Base-by-base conservation (phyloP, 2,888 invertebrate genomes). In the Ochropleura plecta region DNA sequence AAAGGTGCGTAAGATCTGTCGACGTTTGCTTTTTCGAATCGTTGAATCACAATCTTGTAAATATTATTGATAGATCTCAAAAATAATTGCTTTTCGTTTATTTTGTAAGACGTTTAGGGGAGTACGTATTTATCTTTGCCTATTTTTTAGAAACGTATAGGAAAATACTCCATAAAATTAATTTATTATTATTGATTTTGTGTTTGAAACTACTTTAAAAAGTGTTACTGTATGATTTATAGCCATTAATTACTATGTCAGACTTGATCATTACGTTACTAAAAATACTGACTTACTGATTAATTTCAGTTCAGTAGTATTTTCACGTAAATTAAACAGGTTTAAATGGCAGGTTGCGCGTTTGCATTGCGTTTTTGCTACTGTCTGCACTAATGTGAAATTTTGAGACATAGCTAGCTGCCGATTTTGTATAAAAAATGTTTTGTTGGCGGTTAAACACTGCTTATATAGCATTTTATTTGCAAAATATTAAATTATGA, bases 251-350 rank as follows among this genome's bases (percentile, higher is more conserved):
- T 4, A 20, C 44, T 62, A 12, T n/a, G 10, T 57, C 12, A 6
- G 18, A n/a, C 14, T 30, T 57, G 30, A 30, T 30, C 3, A 30
- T 30, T 57, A 57, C 30, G 30, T 30, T 20, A 1, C 42, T 51
- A 62, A n/a, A 18, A 48, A 48, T 14, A n/a, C 73, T 10, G 16
- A 16, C 0, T 18, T 7, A 14, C 2, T n/a, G 4, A 44, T 49
- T 46, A 42, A 30, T 60, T 60, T 53, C 67, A 59, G 51, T 73
- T 20, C 60, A 60, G 18, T 65, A 46, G 12, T 68, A 18, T 48
- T 73, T 69, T 49, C 55, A 49, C 42, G 48, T 18, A 40, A 82
- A 82, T 69, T 71, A 65, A 71, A 73, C 70, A 59, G 44, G 51
- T 82, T 76, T 53, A 76, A 73, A 70, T 63, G 64, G 10, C 51